These are phyloP conservation scores for Chlorocebus sabaeus DNA, from an alignment of 2,113 vertebrate species.

Conservation along the genomic window DNA sequence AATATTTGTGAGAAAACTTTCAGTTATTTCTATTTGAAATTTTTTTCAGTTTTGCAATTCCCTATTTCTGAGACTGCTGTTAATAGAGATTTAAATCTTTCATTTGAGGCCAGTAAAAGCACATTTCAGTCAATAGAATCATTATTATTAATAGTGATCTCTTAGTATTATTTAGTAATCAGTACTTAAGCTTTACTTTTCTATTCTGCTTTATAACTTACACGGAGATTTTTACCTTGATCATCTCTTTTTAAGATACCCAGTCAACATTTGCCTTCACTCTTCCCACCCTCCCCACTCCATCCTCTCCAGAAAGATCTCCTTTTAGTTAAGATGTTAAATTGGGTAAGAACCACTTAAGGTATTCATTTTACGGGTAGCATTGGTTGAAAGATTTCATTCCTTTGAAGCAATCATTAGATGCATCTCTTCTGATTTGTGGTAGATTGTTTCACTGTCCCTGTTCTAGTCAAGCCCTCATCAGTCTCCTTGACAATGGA, in stretches of 20 bases:
- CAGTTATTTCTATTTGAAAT: background rate
- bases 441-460: background rate
- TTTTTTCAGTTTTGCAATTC: conserved; percentile 27
- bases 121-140: background rate
- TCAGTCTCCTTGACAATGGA: background rate
- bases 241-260: conserved; percentile 14
- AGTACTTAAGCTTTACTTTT: conserved; percentile 22
- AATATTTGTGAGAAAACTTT: background rate
- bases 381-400: background rate
- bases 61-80: background rate
- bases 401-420: background rate
- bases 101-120: conserved; percentile 16
- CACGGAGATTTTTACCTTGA: background rate
- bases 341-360: background rate
- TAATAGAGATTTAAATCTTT: background rate
- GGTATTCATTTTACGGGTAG: background rate
- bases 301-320: background rate
- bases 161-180: background rate
- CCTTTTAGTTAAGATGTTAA: conserved; percentile 10
- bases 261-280: background rate
- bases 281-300: background rate
- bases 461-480: background rate
- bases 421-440: background rate
- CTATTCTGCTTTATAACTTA: conserved; percentile 36
- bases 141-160: background rate